phyloP scores from a whole-genome alignment of 2,888 invertebrate species.

The Drosophila nigricruria region DNA sequence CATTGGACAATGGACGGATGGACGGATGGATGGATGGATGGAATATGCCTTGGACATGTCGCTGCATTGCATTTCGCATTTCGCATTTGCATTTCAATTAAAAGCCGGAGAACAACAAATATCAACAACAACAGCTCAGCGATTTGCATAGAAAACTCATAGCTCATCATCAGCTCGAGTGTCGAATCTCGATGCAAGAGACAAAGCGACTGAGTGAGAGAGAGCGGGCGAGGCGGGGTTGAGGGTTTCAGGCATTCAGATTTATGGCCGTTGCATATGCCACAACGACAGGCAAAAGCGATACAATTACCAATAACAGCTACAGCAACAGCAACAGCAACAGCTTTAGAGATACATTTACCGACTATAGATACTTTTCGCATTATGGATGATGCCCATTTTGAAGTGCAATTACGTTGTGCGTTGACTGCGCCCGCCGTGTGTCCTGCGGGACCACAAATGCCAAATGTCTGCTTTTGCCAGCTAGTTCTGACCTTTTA shows the following conservation, averaged over 20 bases:
- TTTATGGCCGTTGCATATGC: slow-evolving; percentile 75
- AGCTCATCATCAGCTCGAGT: slow-evolving; percentile 76
- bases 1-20: slow-evolving; percentile 35
- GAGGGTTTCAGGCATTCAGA: slow-evolving; percentile 35
- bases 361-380: slow-evolving; percentile 40
- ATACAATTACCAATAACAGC: slow-evolving; percentile 70
- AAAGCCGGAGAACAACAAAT: slow-evolving; percentile 34
- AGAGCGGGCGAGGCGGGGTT: not conserved
- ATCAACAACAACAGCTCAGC: slow-evolving; percentile 4
- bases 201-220: not conserved
- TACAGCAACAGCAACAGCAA: slow-evolving; percentile 12
- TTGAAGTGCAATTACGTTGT: slow-evolving; percentile 48
- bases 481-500: slow-evolving; percentile 65
- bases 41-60: slow-evolving; percentile 45
- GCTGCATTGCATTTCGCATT: slow-evolving; percentile 41
- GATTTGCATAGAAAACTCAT: slow-evolving; percentile 78
- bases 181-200: slow-evolving; percentile 66
- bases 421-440: slow-evolving; percentile 26
- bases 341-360: slow-evolving; percentile 7
- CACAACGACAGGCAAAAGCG: slow-evolving; percentile 46
- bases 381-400: slow-evolving; percentile 35
- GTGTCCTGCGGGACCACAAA: slow-evolving; percentile 75
- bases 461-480: slow-evolving; percentile 76
- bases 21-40: slow-evolving; percentile 11
- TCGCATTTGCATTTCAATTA: slow-evolving; percentile 66